Base-by-base conservation (phyloP, 2,888 invertebrate species). In the Rhabditoides inermis region DNA sequence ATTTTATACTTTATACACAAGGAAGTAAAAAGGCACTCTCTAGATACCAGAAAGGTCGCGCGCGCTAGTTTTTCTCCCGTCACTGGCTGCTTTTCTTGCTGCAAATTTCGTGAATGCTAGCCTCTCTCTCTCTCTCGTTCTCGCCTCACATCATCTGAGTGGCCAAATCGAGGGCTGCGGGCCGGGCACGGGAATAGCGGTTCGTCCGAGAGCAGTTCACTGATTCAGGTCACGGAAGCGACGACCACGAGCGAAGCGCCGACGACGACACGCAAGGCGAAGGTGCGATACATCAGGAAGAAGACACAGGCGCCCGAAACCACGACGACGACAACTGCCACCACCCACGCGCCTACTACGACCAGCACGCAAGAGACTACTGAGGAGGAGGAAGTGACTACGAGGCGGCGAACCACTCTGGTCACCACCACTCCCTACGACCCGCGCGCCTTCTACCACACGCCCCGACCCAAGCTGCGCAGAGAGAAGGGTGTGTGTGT, bases 381-480 rank as follows among this genome's bases (percentile, higher is more conserved):
- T 23, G 40, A 39, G 18, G 23, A 15, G 15, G 23, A 37, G 23
- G 26, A 36, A 40, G 20, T n/a, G n/a, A 32, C 18, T 15, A 12
- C 22, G 41, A 36, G 7, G 32, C 35, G 22, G 20, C 40, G 30
- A 23, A 32, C 39, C 26, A 36, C 30, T 1, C 26, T 35, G 12
- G 26, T 56, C 22, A 62, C 63, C 1, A 62, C 64, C 1, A 61
- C 63, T 2, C 27, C 41, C 2, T 68, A 68, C 51, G 62, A 68
- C 25, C 56, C 63, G 4, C 48, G 53, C 5, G 53, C 45, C 10
- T 68, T 66, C 53, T 68, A 64, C 53, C 59, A 58, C 32, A 68
- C 66, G 0, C 59, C 58, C 15, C 36, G 57, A 44, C 63, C 63
- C n/a, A 60, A 58, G 22, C 57, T 7, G 50, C 56, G 18, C 59